Evolutionary conservation across 1,140 invertebrate species (phyloP).

Genomic region (Zaprionus taronus): DNA sequence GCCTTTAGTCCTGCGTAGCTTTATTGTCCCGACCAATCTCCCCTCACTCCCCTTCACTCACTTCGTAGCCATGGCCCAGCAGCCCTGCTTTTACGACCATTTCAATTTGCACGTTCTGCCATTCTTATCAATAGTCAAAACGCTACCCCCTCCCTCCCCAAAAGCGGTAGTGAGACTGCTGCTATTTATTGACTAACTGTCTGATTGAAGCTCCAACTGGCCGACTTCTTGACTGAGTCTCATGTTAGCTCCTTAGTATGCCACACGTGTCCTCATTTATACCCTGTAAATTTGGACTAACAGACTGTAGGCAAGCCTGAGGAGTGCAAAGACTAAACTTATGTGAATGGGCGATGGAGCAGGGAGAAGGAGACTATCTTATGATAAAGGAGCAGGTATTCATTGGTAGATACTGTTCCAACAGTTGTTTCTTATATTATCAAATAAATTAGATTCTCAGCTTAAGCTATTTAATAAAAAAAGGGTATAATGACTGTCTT

Average conservation of each 20-base stretch:
- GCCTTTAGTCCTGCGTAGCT: conserved; percentile 1
- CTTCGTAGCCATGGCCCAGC: not conserved
- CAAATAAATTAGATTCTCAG: no score
- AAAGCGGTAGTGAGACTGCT: not conserved
- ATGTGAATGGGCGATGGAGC: no score
- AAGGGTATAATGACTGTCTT: not conserved
- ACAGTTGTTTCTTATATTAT: no score
- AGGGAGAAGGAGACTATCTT: no score
- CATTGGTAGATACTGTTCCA: no score
- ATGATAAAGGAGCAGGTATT: no score
- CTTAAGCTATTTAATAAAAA: no score
- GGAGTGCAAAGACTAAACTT: not conserved
- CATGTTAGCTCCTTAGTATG: not conserved
- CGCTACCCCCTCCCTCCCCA: not conserved
- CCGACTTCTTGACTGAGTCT: not conserved
- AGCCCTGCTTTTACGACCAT: not conserved
- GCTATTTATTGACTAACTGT: conserved; percentile 5
- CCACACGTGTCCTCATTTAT: conserved; percentile 1
- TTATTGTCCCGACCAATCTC: not conserved
- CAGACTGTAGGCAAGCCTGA: not conserved
- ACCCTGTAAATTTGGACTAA: not conserved
- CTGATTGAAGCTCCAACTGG: conserved; percentile 4
- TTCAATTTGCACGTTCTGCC: conserved; percentile 4
- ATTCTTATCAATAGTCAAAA: conserved; percentile 5
- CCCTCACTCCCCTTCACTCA: not conserved